phyloP scores from a whole-genome alignment of 2,113 vertebrate genomes.

The Lota lota region DNA sequence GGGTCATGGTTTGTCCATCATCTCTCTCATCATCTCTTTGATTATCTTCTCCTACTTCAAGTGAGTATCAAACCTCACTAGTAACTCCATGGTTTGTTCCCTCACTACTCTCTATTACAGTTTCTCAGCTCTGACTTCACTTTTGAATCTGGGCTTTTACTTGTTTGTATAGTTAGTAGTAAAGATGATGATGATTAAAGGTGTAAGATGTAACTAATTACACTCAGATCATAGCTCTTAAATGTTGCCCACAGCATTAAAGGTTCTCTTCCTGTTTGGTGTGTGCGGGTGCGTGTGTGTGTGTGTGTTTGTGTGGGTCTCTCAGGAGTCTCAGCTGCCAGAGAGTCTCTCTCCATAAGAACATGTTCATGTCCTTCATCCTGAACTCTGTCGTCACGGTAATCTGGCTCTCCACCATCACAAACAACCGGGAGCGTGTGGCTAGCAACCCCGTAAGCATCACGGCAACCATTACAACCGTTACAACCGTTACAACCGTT shows the following conservation, averaged over 20 bases:
- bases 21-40: constrained; percentile 73
- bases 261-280: too few species aligned
- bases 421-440: constrained; percentile 31
- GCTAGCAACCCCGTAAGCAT: constrained; percentile 64
- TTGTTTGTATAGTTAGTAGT: too few species aligned
- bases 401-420: constrained; percentile 56
- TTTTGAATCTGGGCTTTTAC: too few species aligned
- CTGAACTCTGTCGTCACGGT: constrained; percentile 74
- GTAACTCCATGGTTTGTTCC: not conserved
- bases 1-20: constrained; percentile 72
- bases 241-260: too few species aligned
- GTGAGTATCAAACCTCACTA: constrained; percentile 51
- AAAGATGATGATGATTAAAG: too few species aligned
- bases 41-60: constrained; percentile 80
- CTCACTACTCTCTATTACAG: not conserved
- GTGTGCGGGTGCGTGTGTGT: too few species aligned
- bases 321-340: constrained; percentile 78
- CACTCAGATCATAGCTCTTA: too few species aligned
- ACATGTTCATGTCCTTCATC: constrained; percentile 78
- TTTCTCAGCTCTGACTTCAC: too few species aligned
- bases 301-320: not conserved
- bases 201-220: too few species aligned
- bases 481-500: not conserved
- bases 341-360: constrained; percentile 80
- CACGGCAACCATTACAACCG: not conserved